These are phyloP conservation scores for Caerostris darwini DNA, from an alignment of 1,140 invertebrate genomes.

Conservation along the genomic window DNA sequence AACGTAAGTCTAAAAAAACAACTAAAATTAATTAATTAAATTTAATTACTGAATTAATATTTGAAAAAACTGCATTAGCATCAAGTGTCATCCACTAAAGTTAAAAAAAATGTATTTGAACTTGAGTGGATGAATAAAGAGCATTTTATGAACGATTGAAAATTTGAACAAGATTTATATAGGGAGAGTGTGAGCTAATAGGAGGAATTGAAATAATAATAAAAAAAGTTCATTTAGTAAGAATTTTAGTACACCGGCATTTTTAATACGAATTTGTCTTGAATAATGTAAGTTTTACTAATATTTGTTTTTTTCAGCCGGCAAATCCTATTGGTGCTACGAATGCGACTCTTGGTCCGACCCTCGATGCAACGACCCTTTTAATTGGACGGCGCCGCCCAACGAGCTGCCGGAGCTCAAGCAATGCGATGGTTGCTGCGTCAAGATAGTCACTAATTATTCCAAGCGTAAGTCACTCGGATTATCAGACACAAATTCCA, in stretches of 20 bases:
- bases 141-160: too few species aligned
- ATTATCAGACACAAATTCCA: neutral
- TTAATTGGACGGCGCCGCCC: conserved; percentile 93
- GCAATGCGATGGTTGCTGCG: conserved; percentile 95
- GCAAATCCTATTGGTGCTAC: conserved; percentile 86
- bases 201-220: too few species aligned
- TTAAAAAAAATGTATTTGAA: too few species aligned
- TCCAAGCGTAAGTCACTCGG: conserved; percentile 88
- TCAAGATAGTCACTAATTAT: conserved; percentile 95
- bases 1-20: too few species aligned
- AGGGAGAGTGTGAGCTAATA: too few species aligned
- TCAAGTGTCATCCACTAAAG: too few species aligned
- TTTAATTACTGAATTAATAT: too few species aligned
- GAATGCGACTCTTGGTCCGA: conserved; percentile 96
- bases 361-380: conserved; percentile 93
- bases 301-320: conserved; percentile 29
- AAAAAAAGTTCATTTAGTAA: too few species aligned
- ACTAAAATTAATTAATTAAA: too few species aligned
- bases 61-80: too few species aligned
- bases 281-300: neutral
- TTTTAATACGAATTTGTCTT: neutral
- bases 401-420: conserved; percentile 90
- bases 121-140: too few species aligned
- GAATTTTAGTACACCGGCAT: neutral
- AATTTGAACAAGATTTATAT: too few species aligned